Evolutionary conservation across 2,888 invertebrate genomes (phyloP).

Genomic region (Icerya purchasi): DNA sequence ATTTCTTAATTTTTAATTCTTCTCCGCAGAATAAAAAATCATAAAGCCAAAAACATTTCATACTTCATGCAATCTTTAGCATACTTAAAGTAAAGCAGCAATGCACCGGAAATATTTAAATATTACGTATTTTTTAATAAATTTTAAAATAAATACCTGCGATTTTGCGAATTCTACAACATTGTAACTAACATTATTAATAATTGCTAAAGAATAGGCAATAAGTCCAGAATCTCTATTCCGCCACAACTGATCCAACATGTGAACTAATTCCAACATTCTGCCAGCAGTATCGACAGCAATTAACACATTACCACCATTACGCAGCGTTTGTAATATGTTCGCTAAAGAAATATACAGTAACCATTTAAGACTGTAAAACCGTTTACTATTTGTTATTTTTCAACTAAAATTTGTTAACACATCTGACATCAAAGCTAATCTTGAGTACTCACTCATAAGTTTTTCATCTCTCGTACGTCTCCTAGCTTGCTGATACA

Average conservation of each 20-base stretch:
- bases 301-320: conserved; percentile 85
- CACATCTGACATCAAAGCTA: too few relatives aligned
- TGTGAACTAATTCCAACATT: conserved; percentile 84
- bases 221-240: conserved; percentile 86
- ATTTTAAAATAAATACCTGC: too few relatives aligned
- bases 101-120: too few relatives aligned
- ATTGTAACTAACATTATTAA: conserved; percentile 94
- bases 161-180: conserved; percentile 98
- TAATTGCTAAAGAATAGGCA: conserved; percentile 75
- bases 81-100: too few relatives aligned
- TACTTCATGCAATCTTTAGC: too few relatives aligned
- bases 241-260: conserved; percentile 85
- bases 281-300: conserved; percentile 93
- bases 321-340: conserved; percentile 76
- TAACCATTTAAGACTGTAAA: too few relatives aligned
- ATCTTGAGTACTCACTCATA: conserved; percentile 58
- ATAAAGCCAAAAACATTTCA: too few relatives aligned
- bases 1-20: too few relatives aligned
- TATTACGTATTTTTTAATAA: too few relatives aligned
- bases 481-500: conserved; percentile 75
- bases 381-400: too few relatives aligned
- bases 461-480: conserved; percentile 84
- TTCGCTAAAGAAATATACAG: conserved; percentile 58
- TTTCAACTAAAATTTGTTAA: too few relatives aligned
- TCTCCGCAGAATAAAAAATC: too few relatives aligned